phyloP scores from a whole-genome alignment of 2,888 invertebrate species.

The Cheilosia grossa region DNA sequence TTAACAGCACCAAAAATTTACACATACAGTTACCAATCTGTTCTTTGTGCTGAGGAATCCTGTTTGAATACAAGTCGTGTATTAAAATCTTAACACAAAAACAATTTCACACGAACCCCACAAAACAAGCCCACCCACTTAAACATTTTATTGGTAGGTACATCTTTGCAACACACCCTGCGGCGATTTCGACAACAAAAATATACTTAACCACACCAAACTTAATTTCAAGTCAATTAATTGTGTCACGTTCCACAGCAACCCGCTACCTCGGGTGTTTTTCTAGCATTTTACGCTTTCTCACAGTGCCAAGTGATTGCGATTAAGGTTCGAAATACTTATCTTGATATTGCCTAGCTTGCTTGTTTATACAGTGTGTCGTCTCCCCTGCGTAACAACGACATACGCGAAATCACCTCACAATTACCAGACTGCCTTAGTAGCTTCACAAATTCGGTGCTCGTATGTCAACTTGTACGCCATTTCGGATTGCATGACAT shows the following conservation, averaged over 20 bases:
- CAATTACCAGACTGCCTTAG: slow-evolving; percentile 14
- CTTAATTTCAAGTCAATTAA: slow-evolving; percentile 64
- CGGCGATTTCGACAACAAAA: slow-evolving; percentile 15
- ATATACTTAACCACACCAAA: slow-evolving; percentile 39
- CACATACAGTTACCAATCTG: too few species aligned
- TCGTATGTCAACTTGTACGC: slow-evolving; percentile 41
- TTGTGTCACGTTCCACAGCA: slow-evolving; percentile 56
- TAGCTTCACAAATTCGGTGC: not conserved
- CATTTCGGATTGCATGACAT: slow-evolving; percentile 34
- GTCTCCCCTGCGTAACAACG: not conserved
- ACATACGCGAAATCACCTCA: slow-evolving; percentile 44
- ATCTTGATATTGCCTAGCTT: not conserved
- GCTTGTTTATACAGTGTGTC: slow-evolving; percentile 2
- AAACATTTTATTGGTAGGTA: slow-evolving; percentile 1
- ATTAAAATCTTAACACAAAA: too few species aligned
- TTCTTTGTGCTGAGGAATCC: too few species aligned
- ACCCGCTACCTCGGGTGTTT: slow-evolving; percentile 5
- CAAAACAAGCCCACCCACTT: too few species aligned
- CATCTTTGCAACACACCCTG: slow-evolving; percentile 8
- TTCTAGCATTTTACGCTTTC: slow-evolving; percentile 36
- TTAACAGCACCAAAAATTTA: too few species aligned
- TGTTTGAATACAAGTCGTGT: too few species aligned
- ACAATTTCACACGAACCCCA: too few species aligned
- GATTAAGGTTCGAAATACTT: slow-evolving; percentile 47
- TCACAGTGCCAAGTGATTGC: slow-evolving; percentile 43